phyloP scores from a whole-genome alignment of 2,113 vertebrate species.

The Notothenia coriiceps region DNA sequence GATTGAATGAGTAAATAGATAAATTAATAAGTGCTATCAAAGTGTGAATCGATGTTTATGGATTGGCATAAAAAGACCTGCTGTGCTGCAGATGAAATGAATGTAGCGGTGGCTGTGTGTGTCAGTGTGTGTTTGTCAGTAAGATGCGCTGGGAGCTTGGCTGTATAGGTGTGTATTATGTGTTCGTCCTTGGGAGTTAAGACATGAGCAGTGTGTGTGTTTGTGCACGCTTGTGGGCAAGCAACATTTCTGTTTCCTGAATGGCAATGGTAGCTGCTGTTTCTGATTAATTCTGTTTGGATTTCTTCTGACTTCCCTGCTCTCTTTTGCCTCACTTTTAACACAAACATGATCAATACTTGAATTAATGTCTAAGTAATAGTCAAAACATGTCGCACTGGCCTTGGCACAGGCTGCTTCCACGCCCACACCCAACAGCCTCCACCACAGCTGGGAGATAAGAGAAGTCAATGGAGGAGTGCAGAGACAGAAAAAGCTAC shows the following conservation, averaged over 20 bases:
- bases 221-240: constrained; percentile 8
- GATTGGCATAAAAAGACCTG: constrained; percentile 68
- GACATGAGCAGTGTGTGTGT: constrained; percentile 11
- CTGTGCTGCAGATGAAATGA: constrained; percentile 68
- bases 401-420: constrained; percentile 56
- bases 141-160: constrained; percentile 3
- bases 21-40: constrained; percentile 77
- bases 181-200: constrained; percentile 42
- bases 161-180: constrained; percentile 31
- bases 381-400: constrained; percentile 64
- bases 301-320: constrained; percentile 46
- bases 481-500: constrained; percentile 26
- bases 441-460: constrained; percentile 41
- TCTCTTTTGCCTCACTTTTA: constrained; percentile 50
- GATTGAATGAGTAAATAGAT: constrained; percentile 80
- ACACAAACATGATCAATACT: constrained; percentile 75
- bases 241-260: constrained; percentile 25
- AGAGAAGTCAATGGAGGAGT: constrained; percentile 46
- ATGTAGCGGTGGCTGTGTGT: constrained; percentile 39
- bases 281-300: constrained; percentile 54
- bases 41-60: constrained; percentile 80
- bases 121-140: constrained; percentile 24
- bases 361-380: constrained; percentile 77
- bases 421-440: constrained; percentile 31
- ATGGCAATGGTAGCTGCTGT: constrained; percentile 15